Base-by-base conservation (phyloP, 2,797 vertebrate genomes). In the Sebastes minor region DNA sequence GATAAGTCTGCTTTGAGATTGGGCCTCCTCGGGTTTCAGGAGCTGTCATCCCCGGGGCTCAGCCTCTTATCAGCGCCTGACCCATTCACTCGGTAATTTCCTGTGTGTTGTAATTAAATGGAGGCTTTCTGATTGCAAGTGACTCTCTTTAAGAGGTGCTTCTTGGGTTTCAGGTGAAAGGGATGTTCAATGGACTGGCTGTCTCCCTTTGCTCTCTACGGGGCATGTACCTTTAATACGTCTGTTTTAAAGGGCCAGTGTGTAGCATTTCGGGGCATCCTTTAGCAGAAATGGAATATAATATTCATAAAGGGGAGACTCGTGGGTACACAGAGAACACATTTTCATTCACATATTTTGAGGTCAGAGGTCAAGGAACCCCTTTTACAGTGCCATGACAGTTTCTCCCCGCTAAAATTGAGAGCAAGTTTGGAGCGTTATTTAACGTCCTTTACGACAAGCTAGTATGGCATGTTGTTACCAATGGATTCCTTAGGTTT, bases 41-140 rank as follows among this genome's bases (percentile, higher is more conserved):
- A 94, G 94, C 97, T 97, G 97, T 97, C 97, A 96, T 97, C 95
- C 96, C 93, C 88, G 63, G 72, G 95, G 96, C 95, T 96, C 95
- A 93, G 95, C 92, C 95, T 95, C 96, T 97, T 97, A 97, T 97
- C 97, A 95, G 95, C 94, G 85, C 95, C 93, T 95, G 69, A 91
- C 93, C 95, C 95, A 95, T 96, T 97, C 97, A 96, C 90, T 96
- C 92, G 93, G 96, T 97, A 97, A 98, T 98, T 98, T 99, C 97
- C 98, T 98, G 97, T 96, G 95, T 96, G 95, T 97, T 97, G 96
- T 97, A 97, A 98, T 98, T 97, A 98, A 98, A 97, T 97, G 97
- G 96, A 96, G 94, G 94, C 94, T 97, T 97, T 98, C 96, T 97
- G 96, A 97, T 97, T 97, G 97, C 96, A 97, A 97, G 96, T 95